These are phyloP conservation scores for Miniopterus natalensis DNA, from an alignment of 2,113 vertebrate genomes.

Conservation along the genomic window DNA sequence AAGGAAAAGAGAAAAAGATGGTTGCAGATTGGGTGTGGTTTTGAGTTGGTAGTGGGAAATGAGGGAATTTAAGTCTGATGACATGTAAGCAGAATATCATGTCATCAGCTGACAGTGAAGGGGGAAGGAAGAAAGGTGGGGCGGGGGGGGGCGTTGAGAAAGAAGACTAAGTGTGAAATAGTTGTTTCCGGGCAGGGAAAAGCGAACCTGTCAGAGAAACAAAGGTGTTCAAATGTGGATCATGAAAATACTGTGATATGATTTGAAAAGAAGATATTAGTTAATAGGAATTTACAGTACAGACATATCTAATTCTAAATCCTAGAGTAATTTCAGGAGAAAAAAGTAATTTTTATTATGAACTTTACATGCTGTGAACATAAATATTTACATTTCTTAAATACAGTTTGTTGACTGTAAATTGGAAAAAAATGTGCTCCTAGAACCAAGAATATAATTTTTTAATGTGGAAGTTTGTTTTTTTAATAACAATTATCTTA, in stretches of 20 bases:
- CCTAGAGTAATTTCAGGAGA: not conserved
- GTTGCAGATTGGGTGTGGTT: not conserved
- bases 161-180: not conserved
- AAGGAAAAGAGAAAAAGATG: not conserved
- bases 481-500: not conserved
- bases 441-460: conserved; percentile 24
- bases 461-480: not conserved
- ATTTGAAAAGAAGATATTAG: conserved; percentile 2
- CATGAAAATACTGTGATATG: not conserved
- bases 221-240: not conserved
- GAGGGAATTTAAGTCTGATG: not conserved
- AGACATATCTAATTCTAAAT: conserved; percentile 17
- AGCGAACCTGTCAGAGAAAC: not conserved
- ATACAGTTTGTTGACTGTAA: not conserved
- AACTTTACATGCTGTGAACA: conserved; percentile 2
- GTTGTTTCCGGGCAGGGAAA: not conserved
- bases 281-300: not conserved
- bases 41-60: not conserved
- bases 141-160: not conserved
- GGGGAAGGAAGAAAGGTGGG: no score
- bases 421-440: not conserved
- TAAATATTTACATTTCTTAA: not conserved
- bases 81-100: no score
- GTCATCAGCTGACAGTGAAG: not conserved
- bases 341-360: not conserved